Evolutionary conservation across 1,140 invertebrate species (phyloP).

Genomic region (Chironomus striatipennis): DNA sequence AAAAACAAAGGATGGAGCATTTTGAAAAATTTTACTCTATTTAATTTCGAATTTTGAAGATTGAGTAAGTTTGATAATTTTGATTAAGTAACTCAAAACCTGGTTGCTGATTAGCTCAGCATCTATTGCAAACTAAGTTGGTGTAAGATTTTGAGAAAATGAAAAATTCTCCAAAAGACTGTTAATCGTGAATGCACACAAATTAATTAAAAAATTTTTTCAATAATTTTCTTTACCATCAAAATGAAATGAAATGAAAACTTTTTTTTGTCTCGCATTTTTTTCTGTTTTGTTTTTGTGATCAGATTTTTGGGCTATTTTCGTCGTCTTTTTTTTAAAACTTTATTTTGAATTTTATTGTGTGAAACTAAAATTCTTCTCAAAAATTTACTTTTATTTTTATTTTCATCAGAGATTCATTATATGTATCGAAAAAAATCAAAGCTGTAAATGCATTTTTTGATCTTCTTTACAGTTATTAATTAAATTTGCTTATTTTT

Average conservation of each 20-base stretch:
- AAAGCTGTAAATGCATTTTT: conserved; percentile 13
- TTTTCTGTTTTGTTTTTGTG: conserved; percentile 1
- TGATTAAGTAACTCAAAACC: background rate
- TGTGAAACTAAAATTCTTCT: background rate
- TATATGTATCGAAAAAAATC: background rate
- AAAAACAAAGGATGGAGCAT: conserved; percentile 4
- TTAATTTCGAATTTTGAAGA: background rate
- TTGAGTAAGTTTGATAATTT: background rate
- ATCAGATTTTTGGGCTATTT: conserved; percentile 13
- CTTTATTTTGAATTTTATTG: background rate
- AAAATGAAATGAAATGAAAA: conserved; percentile 5
- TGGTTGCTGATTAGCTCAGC: background rate
- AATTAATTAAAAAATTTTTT: too few relatives aligned
- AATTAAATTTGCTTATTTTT: background rate
- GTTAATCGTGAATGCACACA: background rate
- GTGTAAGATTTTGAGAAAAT: background rate
- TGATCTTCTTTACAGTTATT: background rate
- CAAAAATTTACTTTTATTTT: background rate
- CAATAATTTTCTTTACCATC: background rate
- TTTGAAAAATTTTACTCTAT: background rate
- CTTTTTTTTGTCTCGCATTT: background rate
- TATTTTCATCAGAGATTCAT: background rate
- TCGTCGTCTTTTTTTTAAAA: background rate
- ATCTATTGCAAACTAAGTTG: background rate
- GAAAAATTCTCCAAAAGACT: background rate